These are phyloP conservation scores for Heliconius ethilla DNA, from an alignment of 2,888 invertebrate species.

Conservation along the genomic window DNA sequence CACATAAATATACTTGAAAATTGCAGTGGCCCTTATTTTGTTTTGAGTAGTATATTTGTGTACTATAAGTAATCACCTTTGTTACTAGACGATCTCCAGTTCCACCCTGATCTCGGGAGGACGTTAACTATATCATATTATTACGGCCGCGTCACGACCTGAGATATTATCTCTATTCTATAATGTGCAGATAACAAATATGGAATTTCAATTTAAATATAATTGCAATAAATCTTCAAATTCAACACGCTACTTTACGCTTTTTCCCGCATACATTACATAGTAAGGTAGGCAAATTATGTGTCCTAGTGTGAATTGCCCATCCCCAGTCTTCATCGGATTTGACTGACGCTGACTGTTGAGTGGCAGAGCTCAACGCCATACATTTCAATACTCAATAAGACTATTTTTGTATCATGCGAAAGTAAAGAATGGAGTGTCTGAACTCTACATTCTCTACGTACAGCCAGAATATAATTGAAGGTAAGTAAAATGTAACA, in stretches of 20 bases:
- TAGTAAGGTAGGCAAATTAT: background rate
- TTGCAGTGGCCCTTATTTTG: no score
- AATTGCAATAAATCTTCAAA: background rate
- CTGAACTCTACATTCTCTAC: background rate
- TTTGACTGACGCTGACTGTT: no score
- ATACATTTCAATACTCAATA: no score
- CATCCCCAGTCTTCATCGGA: no score
- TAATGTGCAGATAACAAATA: background rate
- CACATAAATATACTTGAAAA: no score
- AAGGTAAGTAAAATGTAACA: background rate
- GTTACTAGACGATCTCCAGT: background rate
- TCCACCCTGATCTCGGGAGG: background rate
- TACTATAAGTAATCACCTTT: background rate
- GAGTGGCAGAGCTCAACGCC: no score
- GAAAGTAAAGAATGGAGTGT: no score
- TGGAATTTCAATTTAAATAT: background rate
- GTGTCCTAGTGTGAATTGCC: no score
- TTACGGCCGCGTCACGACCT: background rate
- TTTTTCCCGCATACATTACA: no score
- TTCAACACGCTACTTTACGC: background rate
- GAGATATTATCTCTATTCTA: no score
- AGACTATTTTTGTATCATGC: no score
- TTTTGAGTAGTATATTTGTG: background rate
- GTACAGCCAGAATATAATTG: background rate
- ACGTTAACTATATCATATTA: no score